A percentile compares a stretch with the other conserved stretches of the same genome.
Conservation (phyloP, 2,888 invertebrate species). For the Sarcophaga variegata region DNA sequence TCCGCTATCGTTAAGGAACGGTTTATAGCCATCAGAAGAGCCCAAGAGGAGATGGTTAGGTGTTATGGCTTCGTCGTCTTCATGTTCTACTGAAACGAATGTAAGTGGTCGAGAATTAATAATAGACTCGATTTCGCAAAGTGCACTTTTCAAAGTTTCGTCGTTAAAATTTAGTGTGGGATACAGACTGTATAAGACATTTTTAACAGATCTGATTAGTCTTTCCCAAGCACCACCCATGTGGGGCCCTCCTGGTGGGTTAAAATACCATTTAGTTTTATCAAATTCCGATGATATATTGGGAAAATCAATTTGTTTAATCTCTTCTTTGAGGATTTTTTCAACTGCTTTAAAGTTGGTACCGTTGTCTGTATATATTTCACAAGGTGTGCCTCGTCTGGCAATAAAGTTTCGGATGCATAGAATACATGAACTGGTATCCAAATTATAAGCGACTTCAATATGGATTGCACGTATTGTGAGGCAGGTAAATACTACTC, state of each 20-base stretch:
- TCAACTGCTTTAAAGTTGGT: no score
- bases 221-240: conserved; percentile 64
- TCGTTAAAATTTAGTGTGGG: no score
- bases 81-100: conserved; percentile 11
- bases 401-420: no score
- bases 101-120: no score
- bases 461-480: conserved; percentile 68
- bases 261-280: neutral
- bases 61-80: conserved; percentile 26
- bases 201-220: conserved; percentile 26
- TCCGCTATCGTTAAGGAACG: neutral
- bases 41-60: no score
- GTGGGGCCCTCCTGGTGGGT: conserved; percentile 62
- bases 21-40: conserved; percentile 49
- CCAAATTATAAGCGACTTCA: conserved; percentile 61
- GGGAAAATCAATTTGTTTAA: neutral
- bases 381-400: no score
- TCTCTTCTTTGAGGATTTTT: no score
- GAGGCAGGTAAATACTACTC: conserved; percentile 69
- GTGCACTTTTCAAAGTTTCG: conserved; percentile 14
- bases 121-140: conserved; percentile 47
- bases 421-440: neutral
- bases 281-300: conserved; percentile 12
- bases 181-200: conserved; percentile 5
- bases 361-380: no score